Base-by-base conservation (phyloP, 2,113 vertebrate genomes). In the Strix uralensis region DNA sequence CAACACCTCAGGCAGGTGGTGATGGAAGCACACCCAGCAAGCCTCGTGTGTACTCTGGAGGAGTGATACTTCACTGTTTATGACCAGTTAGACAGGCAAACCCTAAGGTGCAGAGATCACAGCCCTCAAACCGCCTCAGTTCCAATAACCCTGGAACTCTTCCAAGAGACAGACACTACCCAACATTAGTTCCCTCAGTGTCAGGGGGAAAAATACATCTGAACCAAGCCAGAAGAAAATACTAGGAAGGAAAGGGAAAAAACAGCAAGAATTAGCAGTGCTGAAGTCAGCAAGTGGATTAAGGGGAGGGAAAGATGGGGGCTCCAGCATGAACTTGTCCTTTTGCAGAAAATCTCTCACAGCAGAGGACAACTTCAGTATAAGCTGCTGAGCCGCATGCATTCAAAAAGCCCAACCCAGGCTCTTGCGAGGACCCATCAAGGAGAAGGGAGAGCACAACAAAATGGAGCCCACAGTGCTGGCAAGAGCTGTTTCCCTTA, bases 1-100 rank as follows among this genome's bases (percentile, higher is more conserved):
- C 36, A 55, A 16, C 8, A 49, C 21, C 38, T 36, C 51, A 14
- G 0, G 0, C 8, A 19, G 54, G 15, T 19, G 4, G 5, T 7
- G 5, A 27, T 42, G 17, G 20, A 13, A 46, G 7, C 32, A 40
- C 20, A 59, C 5, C 38, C 83, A 69, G 40, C 15, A 51, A 58
- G 14, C 32, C 13, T 11, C 22, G 8, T 2, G 30, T 9, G 32
- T 11, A 2, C 22, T 26, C 49, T 34, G 46, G 65, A 27, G 27
- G 73, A 49, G 32, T 1, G 51, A 47, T 14, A 18, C 27, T 70
- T 66, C 18, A 27, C 34, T 18, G 5, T 9, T 16, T 4, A 1
- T 5, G 16, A 32, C 22, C 86, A 57, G 17, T 34, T 36, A 72
- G 46, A 32, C 25, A 38, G 47, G 20, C 30, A 86, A 66, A 57